Conservation (phyloP, 2,888 invertebrate species). For the Tachina fera region DNA sequence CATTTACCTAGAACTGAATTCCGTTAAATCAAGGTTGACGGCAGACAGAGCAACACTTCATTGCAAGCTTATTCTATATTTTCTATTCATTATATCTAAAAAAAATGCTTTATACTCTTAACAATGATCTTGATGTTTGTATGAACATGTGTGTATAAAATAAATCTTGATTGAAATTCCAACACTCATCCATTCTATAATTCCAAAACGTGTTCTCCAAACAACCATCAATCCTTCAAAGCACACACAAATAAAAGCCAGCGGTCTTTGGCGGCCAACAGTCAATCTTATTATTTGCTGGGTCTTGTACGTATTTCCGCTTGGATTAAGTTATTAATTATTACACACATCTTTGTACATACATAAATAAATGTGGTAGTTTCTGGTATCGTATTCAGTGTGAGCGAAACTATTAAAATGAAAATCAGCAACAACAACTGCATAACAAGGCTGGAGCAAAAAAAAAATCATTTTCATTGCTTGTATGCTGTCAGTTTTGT, state of each 20-base stretch:
- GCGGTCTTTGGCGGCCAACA: slow-evolving; percentile 40
- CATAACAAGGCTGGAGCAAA: not conserved
- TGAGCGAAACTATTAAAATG: slow-evolving; percentile 44
- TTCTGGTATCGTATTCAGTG: slow-evolving; percentile 23
- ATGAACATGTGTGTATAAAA: not conserved
- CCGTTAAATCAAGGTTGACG: too few relatives aligned
- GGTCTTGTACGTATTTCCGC: slow-evolving; percentile 75
- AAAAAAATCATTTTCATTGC: slow-evolving; percentile 61
- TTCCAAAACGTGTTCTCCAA: slow-evolving; percentile 2
- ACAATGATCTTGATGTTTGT: not conserved
- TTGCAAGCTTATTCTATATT: not conserved
- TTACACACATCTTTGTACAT: slow-evolving; percentile 62
- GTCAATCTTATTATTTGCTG: slow-evolving; percentile 57
- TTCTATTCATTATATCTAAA: not conserved
- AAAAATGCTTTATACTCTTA: too few relatives aligned
- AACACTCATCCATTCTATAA: not conserved
- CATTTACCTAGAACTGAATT: too few relatives aligned
- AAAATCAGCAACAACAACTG: not conserved
- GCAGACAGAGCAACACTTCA: not conserved
- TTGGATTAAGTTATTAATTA: slow-evolving; percentile 80
- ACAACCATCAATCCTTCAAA: slow-evolving; percentile 44
- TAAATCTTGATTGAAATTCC: slow-evolving; percentile 30
- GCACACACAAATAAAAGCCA: slow-evolving; percentile 8
- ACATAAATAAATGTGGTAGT: not conserved
- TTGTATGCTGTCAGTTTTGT: slow-evolving; percentile 71